Base-by-base conservation (phyloP, 2,888 invertebrate species). In the Globia sparganii region DNA sequence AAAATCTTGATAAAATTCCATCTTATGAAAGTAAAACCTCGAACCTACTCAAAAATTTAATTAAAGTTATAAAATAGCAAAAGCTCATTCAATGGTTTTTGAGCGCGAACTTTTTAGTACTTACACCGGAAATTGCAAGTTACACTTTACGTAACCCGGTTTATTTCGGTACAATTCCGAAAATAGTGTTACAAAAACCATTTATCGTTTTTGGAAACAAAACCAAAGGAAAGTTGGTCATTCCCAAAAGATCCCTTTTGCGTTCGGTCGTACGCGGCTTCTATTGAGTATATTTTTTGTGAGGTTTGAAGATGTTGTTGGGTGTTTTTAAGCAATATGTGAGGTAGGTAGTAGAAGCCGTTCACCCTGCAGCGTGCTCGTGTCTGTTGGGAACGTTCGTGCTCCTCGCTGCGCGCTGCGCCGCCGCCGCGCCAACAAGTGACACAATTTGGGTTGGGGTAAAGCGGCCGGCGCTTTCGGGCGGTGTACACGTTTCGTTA, bases 391-490 rank as follows among this genome's bases (percentile, higher is more conserved):
- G 90, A 90, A 86, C 89, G 89, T 84, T 78, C 89, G 86, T 84
- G 88, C 86, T 89, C 85, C 89, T 89, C 89, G 91, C 88, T 90
- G 90, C 90, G 89, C 89, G 85, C 88, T 89, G 91, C 90, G 90
- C 88, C 86, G 90, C 89, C 90, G 89, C 88, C 87, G 90, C 89
- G 90, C 90, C 90, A 91, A 89, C 94, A 94, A 96, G 95, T 95
- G 96, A 96, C 95, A 96, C 92, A 95, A 95, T 96, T 95, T 91
- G 93, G 91, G 93, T 93, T 93, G 92, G 95, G 95, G 95, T 95
- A 96, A 95, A 96, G 93, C 95, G 93, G 92, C 92, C 93, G 95
- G 94, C 94, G 95, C 96, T 96, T 96, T 96, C 95, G 95, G 95
- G 93, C 96, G 90, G 94, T 94, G 93, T 93, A 95, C 95, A 95